Evolutionary conservation across 1,140 invertebrate genomes (phyloP), one percentile per base, ranked within the genome.

Genomic region (Delia radicum): DNA sequence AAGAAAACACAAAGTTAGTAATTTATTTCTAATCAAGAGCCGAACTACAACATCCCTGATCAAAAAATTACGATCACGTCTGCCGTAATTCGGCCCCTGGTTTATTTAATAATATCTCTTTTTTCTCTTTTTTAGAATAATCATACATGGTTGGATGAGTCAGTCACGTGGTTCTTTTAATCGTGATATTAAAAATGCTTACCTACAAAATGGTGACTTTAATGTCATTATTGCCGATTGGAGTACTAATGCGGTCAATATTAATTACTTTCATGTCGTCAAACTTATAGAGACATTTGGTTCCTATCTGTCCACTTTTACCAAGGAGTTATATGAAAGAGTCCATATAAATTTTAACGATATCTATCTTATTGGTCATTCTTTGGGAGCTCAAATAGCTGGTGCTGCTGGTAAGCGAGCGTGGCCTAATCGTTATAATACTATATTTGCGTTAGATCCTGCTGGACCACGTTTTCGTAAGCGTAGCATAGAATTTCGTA

Each of bases 381-480:
- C 87, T 5, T 77, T 90, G 29, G 89, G 89, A 0, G 88, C 88
- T 7, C 88, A 89, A 71, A 82, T 89, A 10, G 86, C 87, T 24
- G 88, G 88, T n/a, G 82, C 88, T 33, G 85, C 87, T 4, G 85
- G 86, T 8, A 87, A 86, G 74, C 80, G 83, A 15, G 78, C 87
- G 0, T 33, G 48, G 6, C 84, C 84, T 0, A 80, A 79, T 67
- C 80, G 80, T 74, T 81, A 88, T 31, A 84, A 86, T 65, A 85
- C 85, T 27, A 84, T 85, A 75, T 79, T 79, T 86, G 89, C 87
- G 0, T 75, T 90, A 29, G 93, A 94, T 86, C 92, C 93, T 1
- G 93, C 93, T 0, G 89, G 90, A 1, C 93, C 93, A 0, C 88
- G 89, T 76, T 94, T 93, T 81, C 88, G 87, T 12, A 77, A 88